phyloP scores from a whole-genome alignment of 2,888 invertebrate genomes.

The Apocheima hispidaria region DNA sequence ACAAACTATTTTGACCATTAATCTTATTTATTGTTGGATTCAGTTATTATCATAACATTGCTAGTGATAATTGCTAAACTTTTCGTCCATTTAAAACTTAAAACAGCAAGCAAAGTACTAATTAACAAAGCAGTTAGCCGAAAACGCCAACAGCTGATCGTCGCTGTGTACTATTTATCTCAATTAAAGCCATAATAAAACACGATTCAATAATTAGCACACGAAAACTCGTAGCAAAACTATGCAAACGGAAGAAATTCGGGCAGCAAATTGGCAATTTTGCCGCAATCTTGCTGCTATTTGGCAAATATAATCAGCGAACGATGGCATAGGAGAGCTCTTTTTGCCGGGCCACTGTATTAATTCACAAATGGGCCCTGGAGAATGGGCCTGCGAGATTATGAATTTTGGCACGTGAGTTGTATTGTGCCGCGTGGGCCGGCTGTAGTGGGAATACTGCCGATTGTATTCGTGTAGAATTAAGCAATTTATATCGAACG shows the following conservation, averaged over 20 bases:
- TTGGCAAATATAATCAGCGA: conserved; percentile 72
- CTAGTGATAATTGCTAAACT: not conserved
- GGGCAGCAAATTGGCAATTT: conserved; percentile 67
- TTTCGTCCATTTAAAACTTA: not conserved
- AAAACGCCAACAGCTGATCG: conserved; percentile 13
- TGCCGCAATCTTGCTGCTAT: conserved; percentile 68
- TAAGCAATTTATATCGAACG: conserved; percentile 28
- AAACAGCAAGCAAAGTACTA: not conserved
- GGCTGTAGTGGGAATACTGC: conserved; percentile 13
- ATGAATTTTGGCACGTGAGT: conserved; percentile 70
- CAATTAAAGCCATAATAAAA: conserved; percentile 15
- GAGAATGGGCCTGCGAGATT: conserved; percentile 70
- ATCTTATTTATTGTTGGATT: too few species aligned
- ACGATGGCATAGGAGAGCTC: conserved; percentile 64
- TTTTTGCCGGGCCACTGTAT: conserved; percentile 66
- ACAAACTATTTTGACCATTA: too few species aligned
- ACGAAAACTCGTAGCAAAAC: conserved; percentile 53
- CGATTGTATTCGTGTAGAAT: conserved; percentile 25
- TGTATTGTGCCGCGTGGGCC: conserved; percentile 26
- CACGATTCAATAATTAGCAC: conserved; percentile 35
- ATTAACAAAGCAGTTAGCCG: conserved; percentile 11
- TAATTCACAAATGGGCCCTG: conserved; percentile 69
- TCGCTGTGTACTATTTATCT: not conserved
- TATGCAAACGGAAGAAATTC: conserved; percentile 73
- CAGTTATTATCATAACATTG: not conserved